Percentiles rank a stretch among this genome's conserved stretches.
Evolutionary conservation across 2,113 vertebrate genomes (phyloP).

Genomic region (Malurus cyaneus): DNA sequence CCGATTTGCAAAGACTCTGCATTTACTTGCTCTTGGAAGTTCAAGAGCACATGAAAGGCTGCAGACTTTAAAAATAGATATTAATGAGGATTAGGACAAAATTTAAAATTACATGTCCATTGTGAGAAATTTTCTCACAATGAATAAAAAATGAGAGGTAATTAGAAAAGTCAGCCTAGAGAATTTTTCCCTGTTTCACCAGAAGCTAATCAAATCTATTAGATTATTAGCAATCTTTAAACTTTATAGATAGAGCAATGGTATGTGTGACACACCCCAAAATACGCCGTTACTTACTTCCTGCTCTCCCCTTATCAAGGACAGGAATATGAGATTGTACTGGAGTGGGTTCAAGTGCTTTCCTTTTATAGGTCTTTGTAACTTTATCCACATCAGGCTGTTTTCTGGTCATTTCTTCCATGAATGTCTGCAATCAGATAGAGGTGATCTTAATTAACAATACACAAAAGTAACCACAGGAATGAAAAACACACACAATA

Average conservation of each 20-base stretch:
- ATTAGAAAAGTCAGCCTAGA: background rate
- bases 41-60: background rate
- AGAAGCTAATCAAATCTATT: background rate
- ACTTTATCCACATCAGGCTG: conserved; percentile 98
- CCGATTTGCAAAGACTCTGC: background rate
- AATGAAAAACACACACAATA: background rate
- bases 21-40: background rate
- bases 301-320: conserved; percentile 86
- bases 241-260: background rate
- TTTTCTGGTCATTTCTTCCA: conserved; percentile 99
- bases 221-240: background rate
- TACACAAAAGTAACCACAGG: background rate
- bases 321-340: conserved; percentile 94
- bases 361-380: conserved; percentile 97
- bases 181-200: background rate
- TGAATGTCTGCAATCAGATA: conserved; percentile 82
- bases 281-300: conserved; percentile 80
- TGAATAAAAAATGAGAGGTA: background rate
- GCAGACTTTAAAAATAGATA: background rate
- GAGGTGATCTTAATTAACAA: background rate
- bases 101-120: background rate
- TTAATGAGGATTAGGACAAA: background rate
- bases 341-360: conserved; percentile 74
- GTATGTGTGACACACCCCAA: background rate
- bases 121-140: background rate